Percentiles rank a stretch among this genome's conserved stretches.
Evolutionary conservation across 2,888 invertebrate genomes (phyloP).

Genomic region (Xestoiulus laeticollis): DNA sequence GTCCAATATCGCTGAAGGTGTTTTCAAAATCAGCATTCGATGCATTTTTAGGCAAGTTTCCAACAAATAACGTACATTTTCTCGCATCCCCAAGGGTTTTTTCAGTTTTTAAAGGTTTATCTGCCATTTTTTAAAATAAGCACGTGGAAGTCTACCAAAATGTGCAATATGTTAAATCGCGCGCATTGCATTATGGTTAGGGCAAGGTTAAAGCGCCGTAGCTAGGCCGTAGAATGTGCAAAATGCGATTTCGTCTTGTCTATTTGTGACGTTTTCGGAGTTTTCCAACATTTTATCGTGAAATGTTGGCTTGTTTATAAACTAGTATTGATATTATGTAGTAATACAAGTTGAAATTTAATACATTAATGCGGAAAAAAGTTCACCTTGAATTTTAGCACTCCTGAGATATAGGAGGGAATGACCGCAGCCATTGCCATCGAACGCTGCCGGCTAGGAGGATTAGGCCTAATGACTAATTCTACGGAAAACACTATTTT

Average conservation of each 20-base stretch:
- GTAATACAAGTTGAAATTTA: background rate
- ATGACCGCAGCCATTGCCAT: conserved; percentile 30
- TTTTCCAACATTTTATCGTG: no score
- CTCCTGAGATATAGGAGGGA: background rate
- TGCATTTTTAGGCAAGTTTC: background rate
- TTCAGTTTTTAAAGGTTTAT: background rate
- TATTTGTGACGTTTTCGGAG: background rate
- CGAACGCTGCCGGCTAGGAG: conserved; percentile 14
- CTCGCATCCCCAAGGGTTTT: background rate
- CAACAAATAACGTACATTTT: conserved; percentile 16
- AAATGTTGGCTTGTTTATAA: background rate
- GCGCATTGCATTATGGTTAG: background rate
- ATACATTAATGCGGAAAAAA: no score
- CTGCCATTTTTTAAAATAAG: no score
- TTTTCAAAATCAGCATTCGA: background rate
- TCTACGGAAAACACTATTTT: conserved; percentile 22
- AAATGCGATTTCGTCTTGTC: background rate
- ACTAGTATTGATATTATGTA: background rate
- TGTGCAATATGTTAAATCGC: no score
- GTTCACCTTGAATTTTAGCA: no score
- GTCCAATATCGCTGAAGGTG: background rate
- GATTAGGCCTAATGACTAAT: conserved; percentile 27
- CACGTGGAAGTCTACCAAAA: no score
- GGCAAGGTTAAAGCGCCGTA: background rate
- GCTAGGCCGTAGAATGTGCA: no score